Evolutionary conservation across 2,888 invertebrate genomes (phyloP), one percentile per base, ranked within the genome.

Genomic region (Polylopha cassiicola): DNA sequence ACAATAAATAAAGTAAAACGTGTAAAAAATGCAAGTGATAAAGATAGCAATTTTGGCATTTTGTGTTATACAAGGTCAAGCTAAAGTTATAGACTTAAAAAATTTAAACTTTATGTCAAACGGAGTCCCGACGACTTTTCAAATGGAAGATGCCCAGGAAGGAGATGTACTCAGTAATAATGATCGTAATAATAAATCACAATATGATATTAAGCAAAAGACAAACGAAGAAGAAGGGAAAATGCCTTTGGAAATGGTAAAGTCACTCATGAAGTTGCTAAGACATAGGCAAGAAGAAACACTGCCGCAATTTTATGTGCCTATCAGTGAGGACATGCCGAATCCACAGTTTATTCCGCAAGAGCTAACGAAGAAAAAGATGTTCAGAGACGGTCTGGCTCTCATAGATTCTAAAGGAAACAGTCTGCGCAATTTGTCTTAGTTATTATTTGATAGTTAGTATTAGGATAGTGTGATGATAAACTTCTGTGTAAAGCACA

Each of bases 301-400:
- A 2, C 1, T 17, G 18, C 21, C 22, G 3, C 21, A 9, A 4
- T 2, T 29, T 2, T 43, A 43, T 17, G 38, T 43, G 3, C 43
- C 43, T 8, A 30, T 43, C 1, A 43, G 43, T 26, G 38, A 38
- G 21, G 43, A 43, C 11, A 30, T 38, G 1, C 14, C 37, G 0
- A 29, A 34, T 22, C 11, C 29, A n/a, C 26, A 39, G 10, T 34
- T 21, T 4, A 29, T 37, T 2, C 33, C 38, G 5, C 11, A 18
- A 2, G 33, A 26, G 5, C 5, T n/a, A n/a, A 9, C 18, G 0
- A 38, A 34, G n/a, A 13, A 17, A 5, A 38, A 24, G 4, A 10
- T 24, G 4, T 37, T 37, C 6, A 33, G 26, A 7, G 33, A 43
- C 8, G 43, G 43, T 3, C 15, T 43, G 1, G 7, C 28, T 1